These are phyloP conservation scores for Epinephelus cyanopodus DNA, from an alignment of 2,113 vertebrate species.

Conservation along the genomic window DNA sequence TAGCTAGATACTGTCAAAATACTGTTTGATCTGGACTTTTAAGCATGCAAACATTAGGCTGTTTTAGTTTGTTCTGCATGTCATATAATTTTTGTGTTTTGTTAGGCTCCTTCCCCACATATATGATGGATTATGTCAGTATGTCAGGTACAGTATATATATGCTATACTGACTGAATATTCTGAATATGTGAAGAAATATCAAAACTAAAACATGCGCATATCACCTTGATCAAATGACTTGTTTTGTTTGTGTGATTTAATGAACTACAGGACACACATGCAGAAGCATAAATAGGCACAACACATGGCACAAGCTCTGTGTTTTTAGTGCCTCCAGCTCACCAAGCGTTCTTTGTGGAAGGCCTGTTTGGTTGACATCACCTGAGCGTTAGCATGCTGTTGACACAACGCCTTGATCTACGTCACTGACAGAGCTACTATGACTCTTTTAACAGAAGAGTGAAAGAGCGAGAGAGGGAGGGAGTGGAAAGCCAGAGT, in stretches of 20 bases:
- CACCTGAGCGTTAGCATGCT: conserved; percentile 28
- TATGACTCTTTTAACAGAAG: conserved; percentile 46
- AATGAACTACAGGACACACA: neutral
- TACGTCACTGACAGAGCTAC: conserved; percentile 39
- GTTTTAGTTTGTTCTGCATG: too few relatives aligned
- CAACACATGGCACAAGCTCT: neutral
- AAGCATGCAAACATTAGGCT: too few relatives aligned
- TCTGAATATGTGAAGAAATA: too few relatives aligned
- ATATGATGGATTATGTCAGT: too few relatives aligned
- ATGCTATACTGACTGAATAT: too few relatives aligned
- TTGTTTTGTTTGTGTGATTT: neutral
- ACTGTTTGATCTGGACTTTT: too few relatives aligned
- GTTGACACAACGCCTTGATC: conserved; percentile 62
- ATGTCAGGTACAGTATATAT: too few relatives aligned
- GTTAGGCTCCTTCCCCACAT: too few relatives aligned
- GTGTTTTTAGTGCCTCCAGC: conserved; percentile 11
- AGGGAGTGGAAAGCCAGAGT: conserved; percentile 45
- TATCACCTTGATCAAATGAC: neutral
- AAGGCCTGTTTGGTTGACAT: conserved; percentile 32
- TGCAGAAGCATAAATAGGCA: too few relatives aligned
- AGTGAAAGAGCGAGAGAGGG: neutral
- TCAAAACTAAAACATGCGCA: too few relatives aligned
- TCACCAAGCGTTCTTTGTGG: conserved; percentile 31
- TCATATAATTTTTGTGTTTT: too few relatives aligned
- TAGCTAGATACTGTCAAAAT: too few relatives aligned